These are phyloP conservation scores for Lamprologus sp. DNA, from an alignment of 2,113 vertebrate species.

Conservation along the genomic window DNA sequence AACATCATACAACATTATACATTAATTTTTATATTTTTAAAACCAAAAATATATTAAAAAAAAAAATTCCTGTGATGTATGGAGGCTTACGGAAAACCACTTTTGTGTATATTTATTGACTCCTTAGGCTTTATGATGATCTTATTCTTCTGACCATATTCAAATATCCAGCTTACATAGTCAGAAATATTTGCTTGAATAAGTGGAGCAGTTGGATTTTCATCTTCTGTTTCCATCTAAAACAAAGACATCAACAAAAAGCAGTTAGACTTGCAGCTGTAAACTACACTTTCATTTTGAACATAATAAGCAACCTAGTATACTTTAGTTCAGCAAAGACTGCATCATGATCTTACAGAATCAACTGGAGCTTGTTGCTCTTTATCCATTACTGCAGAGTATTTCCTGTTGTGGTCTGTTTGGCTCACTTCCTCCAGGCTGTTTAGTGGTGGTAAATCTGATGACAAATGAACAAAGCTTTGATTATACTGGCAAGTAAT, in stretches of 20 bases:
- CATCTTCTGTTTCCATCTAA: background rate
- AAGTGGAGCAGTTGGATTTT: background rate
- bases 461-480: background rate
- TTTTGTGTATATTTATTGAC: background rate
- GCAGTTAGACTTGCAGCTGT: background rate
- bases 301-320: background rate
- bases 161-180: constrained; percentile 57
- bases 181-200: background rate
- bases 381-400: constrained; percentile 1
- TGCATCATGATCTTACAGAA: background rate
- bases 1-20: background rate
- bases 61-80: background rate
- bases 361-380: background rate
- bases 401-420: constrained; percentile 39
- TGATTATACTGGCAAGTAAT: background rate
- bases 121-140: background rate
- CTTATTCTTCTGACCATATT: constrained; percentile 32
- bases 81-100: constrained; percentile 17
- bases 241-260: background rate
- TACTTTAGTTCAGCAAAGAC: background rate
- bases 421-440: constrained; percentile 65
- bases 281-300: background rate
- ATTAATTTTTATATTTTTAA: background rate
- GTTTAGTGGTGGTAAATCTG: background rate
- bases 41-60: background rate